Evolutionary conservation across 2,797 vertebrate species (phyloP).

Genomic region (Leucoraja ocellata): DNA sequence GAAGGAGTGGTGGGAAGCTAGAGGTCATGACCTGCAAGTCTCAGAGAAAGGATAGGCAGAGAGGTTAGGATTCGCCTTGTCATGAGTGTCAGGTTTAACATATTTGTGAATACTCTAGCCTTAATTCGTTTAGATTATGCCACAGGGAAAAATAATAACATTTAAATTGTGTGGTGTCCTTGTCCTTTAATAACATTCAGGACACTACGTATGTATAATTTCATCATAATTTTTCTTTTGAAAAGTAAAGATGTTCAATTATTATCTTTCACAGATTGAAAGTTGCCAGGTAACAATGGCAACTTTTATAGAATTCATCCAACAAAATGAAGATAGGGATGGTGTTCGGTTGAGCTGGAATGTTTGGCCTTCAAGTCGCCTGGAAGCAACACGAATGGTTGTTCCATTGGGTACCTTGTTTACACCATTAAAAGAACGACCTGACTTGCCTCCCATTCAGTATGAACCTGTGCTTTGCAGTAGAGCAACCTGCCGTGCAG

Average conservation of each 20-base stretch:
- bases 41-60: too few relatives aligned
- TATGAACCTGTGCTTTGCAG: conserved; percentile 93
- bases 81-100: too few relatives aligned
- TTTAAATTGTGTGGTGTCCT: not conserved
- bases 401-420: conserved; percentile 84
- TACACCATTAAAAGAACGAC: conserved; percentile 80
- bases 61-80: too few relatives aligned
- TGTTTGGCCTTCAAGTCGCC: conserved; percentile 92
- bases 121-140: too few relatives aligned
- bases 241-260: not conserved
- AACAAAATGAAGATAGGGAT: conserved; percentile 91
- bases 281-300: conserved; percentile 65
- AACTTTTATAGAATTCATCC: conserved; percentile 91
- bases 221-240: not conserved
- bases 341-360: conserved; percentile 97
- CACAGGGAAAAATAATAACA: not conserved
- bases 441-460: conserved; percentile 87
- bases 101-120: too few relatives aligned
- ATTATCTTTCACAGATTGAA: conserved; percentile 45
- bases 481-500: conserved; percentile 84
- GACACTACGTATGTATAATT: not conserved
- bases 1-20: too few relatives aligned
- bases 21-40: too few relatives aligned
- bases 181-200: not conserved
- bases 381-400: conserved; percentile 93